Base-by-base conservation (phyloP, 2,113 vertebrate genomes). In the Etia nguti region DNA sequence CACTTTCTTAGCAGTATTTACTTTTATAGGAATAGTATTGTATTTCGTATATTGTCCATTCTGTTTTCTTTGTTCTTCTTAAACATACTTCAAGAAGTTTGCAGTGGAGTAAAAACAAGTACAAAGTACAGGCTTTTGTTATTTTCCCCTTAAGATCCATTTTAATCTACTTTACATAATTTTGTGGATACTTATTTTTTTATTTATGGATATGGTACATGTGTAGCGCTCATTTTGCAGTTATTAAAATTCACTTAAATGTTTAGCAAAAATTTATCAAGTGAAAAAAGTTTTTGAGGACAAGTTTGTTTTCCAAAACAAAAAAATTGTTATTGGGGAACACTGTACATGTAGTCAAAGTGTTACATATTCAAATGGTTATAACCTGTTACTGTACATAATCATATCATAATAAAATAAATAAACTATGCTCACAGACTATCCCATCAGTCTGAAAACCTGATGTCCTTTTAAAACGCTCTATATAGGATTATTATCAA, bases 401-500 rank as follows among this genome's bases (percentile, higher is more conserved):
- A 22, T 13, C 1, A 68, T 4, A 2, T 41, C 11, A 15, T 68
- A 41, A 4, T 68, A 41, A 41, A 68, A 68, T 68, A 13, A 68
- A 68, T 9, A 41, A 68, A 9, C n/a, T 0, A 68, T 41, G 41
- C 24, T 68, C 1, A 41, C n/a, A 68, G 36, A 68, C 0, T 3
- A 41, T 15, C 11, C 0, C n/a, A 4, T 8, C 60, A 65, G 20
- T 65, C n/a, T 22, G 34, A 68, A 41, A n/a, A 24, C 62, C 22
- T 15, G 60, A 65, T 65, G 60, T 65, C 60, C 3, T 38, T 65
- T 38, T 65, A 38, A 65, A 65, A 13, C 22, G 22, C 38, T 65
- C 20, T 65, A 1, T 38, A 22, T 65, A 38, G 0, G 60, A 38
- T 38, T 65, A 22, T 38, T 0, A 22, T 65, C 20, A 22, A 20